A percentile compares a stretch with the other conserved stretches of the same genome.
Evolutionary conservation across 2,888 invertebrate genomes (phyloP).

Genomic region (Camponotus fellah): DNA sequence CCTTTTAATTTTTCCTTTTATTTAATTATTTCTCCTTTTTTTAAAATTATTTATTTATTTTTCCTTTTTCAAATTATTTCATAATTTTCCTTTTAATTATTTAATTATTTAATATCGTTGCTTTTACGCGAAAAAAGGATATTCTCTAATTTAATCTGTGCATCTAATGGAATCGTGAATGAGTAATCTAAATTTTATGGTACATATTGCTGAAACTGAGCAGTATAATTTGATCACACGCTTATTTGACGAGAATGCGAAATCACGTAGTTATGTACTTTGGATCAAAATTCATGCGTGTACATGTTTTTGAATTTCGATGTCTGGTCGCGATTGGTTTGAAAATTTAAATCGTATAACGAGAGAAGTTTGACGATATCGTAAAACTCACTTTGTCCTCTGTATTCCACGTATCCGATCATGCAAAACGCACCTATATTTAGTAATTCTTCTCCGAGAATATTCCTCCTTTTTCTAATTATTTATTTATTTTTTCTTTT

Average conservation of each 20-base stretch:
- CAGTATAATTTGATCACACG: background rate
- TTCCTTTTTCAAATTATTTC: background rate
- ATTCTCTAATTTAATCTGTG: constrained; percentile 8
- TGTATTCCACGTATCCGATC: constrained; percentile 10
- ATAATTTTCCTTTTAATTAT: background rate
- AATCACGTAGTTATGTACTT: constrained; percentile 1
- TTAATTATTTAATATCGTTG: too few relatives aligned
- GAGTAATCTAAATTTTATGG: constrained; percentile 22
- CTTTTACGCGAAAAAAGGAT: background rate
- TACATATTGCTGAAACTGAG: background rate
- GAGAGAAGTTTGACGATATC: constrained; percentile 39
- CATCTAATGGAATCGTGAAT: background rate
- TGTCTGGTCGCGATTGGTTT: constrained; percentile 4
- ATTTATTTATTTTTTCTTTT: too few relatives aligned
- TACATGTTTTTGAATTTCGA: background rate
- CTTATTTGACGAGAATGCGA: background rate
- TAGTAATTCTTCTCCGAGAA: too few relatives aligned
- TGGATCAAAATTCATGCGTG: constrained; percentile 13
- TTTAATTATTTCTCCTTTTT: background rate
- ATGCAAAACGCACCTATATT: constrained; percentile 30
- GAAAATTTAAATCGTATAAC: constrained; percentile 4
- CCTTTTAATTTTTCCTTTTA: too few relatives aligned
- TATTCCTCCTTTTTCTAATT: too few relatives aligned
- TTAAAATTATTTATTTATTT: too few relatives aligned
- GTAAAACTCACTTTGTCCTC: constrained; percentile 16